Evolutionary conservation across 2,113 vertebrate species (phyloP).

Genomic region (Microcebus ravelobensis): DNA sequence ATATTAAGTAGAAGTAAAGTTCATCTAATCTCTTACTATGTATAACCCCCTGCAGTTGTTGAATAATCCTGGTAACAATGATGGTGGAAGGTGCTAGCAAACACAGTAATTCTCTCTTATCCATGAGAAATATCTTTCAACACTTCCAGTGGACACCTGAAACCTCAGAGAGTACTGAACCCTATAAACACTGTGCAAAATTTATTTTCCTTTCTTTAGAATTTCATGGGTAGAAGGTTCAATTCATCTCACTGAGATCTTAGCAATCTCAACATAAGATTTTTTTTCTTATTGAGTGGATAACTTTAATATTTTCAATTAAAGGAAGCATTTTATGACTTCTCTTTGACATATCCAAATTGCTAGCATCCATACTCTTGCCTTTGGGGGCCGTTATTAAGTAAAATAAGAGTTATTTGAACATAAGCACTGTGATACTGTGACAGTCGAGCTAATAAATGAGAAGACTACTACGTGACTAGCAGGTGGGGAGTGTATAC

Average conservation of each 20-base stretch:
- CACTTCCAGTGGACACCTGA: neutral
- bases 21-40: neutral
- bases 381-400: neutral
- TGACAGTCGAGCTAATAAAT: neutral
- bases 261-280: neutral
- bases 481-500: neutral
- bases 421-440: neutral
- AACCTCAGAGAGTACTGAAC: neutral
- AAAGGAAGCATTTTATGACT: neutral
- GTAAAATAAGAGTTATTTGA: neutral
- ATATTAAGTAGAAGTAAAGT: neutral
- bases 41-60: neutral
- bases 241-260: neutral
- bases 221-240: neutral
- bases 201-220: neutral
- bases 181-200: neutral
- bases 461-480: neutral
- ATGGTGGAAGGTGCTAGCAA: neutral
- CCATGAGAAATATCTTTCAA: too few species aligned
- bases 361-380: neutral
- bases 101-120: neutral
- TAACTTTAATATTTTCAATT: neutral
- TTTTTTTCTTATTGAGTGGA: neutral
- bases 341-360: neutral
- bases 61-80: neutral